phyloP scores from a whole-genome alignment of 2,113 vertebrate species.

The Marcusenius ussheri region DNA sequence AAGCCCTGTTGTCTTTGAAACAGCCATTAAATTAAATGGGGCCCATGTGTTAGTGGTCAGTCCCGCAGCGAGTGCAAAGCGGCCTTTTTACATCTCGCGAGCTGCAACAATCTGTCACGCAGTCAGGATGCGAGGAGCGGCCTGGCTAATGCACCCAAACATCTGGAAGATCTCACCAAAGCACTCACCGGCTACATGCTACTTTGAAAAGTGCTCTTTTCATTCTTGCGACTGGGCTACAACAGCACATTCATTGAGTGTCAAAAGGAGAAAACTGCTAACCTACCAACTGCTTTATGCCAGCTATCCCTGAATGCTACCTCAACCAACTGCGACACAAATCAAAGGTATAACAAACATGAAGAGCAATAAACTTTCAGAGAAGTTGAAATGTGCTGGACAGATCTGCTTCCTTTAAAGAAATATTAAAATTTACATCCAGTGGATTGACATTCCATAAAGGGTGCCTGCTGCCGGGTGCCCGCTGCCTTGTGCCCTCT shows the following conservation, averaged over 20 bases:
- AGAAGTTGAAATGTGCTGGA: background rate
- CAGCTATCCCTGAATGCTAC: background rate
- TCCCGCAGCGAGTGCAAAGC: background rate
- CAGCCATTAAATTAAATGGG: conserved; percentile 6
- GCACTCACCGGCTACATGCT: background rate
- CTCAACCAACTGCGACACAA: background rate
- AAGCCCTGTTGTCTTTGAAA: background rate
- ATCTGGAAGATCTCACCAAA: background rate
- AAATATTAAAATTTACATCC: background rate
- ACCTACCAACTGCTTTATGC: background rate
- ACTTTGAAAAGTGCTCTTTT: background rate
- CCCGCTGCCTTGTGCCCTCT: background rate
- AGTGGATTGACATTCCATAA: background rate
- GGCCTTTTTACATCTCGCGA: background rate
- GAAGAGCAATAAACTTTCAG: background rate
- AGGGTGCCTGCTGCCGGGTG: background rate
- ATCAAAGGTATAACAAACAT: background rate
- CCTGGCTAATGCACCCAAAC: background rate
- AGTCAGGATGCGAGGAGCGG: background rate
- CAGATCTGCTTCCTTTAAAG: background rate
- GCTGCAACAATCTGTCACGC: background rate
- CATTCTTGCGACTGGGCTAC: background rate
- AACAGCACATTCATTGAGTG: background rate
- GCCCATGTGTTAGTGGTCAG: conserved; percentile 6
- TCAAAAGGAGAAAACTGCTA: background rate